These are phyloP conservation scores for Tenrec ecaudatus DNA, from an alignment of 2,113 vertebrate genomes.

Conservation along the genomic window DNA sequence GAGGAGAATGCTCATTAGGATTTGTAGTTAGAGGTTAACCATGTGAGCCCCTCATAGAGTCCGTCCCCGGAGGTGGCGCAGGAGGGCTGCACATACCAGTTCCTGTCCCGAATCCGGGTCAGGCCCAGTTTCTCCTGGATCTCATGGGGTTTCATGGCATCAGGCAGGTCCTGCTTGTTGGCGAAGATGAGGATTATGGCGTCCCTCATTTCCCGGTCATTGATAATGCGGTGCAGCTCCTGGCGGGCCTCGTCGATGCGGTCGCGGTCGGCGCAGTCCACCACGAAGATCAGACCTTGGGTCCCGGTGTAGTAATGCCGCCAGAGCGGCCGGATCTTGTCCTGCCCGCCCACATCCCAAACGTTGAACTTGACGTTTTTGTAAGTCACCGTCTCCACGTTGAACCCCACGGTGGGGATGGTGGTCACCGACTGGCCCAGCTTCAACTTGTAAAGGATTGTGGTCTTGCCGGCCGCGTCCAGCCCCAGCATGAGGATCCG, in stretches of 20 bases:
- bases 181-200: slow-evolving; percentile 99
- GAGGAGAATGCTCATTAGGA: slow-evolving; percentile 93
- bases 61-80: slow-evolving; percentile 98
- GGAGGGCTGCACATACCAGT: slow-evolving; percentile 99
- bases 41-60: slow-evolving; percentile 99
- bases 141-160: slow-evolving; percentile 99
- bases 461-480: slow-evolving; percentile 98
- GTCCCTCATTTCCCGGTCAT: slow-evolving; percentile 99
- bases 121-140: slow-evolving; percentile 99
- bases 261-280: slow-evolving; percentile 99
- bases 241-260: slow-evolving; percentile 98
- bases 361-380: slow-evolving; percentile 99
- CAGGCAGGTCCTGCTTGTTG: slow-evolving; percentile 99
- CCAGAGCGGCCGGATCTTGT: slow-evolving; percentile 99
- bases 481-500: slow-evolving; percentile 99
- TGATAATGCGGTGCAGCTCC: slow-evolving; percentile 99
- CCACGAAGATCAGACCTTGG: slow-evolving; percentile 98
- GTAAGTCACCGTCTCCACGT: slow-evolving; percentile 99
- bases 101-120: slow-evolving; percentile 99
- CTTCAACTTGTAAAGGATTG: slow-evolving; percentile 99
- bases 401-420: slow-evolving; percentile 99
- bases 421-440: slow-evolving; percentile 99
- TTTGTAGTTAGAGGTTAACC: slow-evolving; percentile 99
- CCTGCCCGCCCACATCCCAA: slow-evolving; percentile 99
- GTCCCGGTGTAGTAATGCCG: slow-evolving; percentile 99